Base-by-base conservation (phyloP, 1,140 invertebrate species). In the Procambarus virginalis region DNA sequence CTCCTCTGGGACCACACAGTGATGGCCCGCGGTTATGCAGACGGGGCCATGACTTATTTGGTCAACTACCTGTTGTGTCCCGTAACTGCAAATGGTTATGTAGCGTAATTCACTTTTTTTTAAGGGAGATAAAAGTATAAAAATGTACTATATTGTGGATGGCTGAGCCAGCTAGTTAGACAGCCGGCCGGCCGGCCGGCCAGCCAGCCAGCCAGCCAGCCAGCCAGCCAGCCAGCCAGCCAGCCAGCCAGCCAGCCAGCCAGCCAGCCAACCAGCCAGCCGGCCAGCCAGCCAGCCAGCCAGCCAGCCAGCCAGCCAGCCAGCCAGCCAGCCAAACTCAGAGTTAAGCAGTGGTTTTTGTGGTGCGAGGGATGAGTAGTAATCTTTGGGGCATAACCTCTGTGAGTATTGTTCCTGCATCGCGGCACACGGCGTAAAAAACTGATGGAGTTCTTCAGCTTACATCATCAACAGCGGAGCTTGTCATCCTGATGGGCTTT, bases 51-150 rank as follows among this genome's bases (percentile, higher is more conserved):
- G 60, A 64, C 60, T 64, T 64, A 64, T 64, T 64, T 3, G 12
- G 12, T 64, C 60, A 73, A 73, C 68, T 73, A 73, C 68, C 68
- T 73, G 68, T 73, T 73, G 68, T 73, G n/a, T 5, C n/a, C 22
- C n/a, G 22, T 73, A 73, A 73, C 68, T 73, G 68, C n/a, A 73
- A 73, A 73, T 73, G 68, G 22, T 73, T 73, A 73, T 73, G 68
- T 73, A n/a, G 68, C 68, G 20, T 73, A 22, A 73, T 73, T 73
- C 68, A 73, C 68, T 73, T 73, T 73, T 73, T 70, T 73, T 73
- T 73, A 34, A 73, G n/a, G 5, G 64, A 17, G 68, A 55, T 12
- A 5, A 55, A 12, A 73, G 68, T 34, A 73, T 73, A 73, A 73
- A 73, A 73, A 22, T 22, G 6, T 14, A 73, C n/a, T 34, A 34